These are phyloP conservation scores for Actinia equina DNA, from an alignment of 64 coral and sea anemone genomes.

Conservation along the genomic window DNA sequence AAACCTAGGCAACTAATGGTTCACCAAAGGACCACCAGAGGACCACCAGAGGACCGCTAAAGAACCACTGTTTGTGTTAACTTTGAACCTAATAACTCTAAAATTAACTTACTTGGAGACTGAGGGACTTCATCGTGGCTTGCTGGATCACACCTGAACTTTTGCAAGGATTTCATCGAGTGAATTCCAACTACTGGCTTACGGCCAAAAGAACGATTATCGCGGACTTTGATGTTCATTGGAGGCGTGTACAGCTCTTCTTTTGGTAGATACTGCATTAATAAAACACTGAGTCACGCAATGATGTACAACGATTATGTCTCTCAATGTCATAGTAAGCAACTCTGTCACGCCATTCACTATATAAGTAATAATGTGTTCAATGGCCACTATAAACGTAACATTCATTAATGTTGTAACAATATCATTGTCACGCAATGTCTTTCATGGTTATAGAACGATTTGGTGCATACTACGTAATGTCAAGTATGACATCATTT, in stretches of 20 bases:
- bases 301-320: background rate
- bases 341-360: too few species aligned
- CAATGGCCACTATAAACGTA: too few species aligned
- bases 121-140: conserved; percentile 58
- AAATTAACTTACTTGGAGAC: conserved; percentile 29
- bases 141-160: conserved; percentile 76
- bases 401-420: too few species aligned
- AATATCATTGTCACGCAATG: too few species aligned
- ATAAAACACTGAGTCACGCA: background rate
- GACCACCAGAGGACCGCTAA: too few species aligned
- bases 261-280: conserved; percentile 76
- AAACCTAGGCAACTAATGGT: too few species aligned
- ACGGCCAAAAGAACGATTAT: conserved; percentile 94
- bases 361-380: too few species aligned
- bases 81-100: background rate
- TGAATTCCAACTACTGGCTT: conserved; percentile 93
- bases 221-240: conserved; percentile 98
- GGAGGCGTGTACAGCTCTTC: conserved; percentile 96
- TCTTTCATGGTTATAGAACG: too few species aligned
- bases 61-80: too few species aligned
- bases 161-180: conserved; percentile 75
- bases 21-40: too few species aligned
- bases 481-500: background rate
- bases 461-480: too few species aligned
- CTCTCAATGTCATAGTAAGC: too few species aligned